Percentiles rank a stretch among this genome's conserved stretches.
Evolutionary conservation across 1,140 invertebrate genomes (phyloP).

Genomic region (Drosophila auraria): DNA sequence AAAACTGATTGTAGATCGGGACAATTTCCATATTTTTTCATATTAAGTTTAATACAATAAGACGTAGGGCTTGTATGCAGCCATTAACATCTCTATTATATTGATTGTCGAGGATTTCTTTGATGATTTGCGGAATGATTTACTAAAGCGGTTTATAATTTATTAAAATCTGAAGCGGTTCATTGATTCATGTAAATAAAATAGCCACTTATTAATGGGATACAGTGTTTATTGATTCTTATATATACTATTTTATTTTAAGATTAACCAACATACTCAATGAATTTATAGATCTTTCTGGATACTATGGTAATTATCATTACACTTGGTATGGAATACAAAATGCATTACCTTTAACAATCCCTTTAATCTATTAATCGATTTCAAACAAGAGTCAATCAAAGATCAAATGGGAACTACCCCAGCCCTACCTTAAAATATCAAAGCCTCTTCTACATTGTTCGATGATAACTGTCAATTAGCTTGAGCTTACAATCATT

Average conservation of each 20-base stretch:
- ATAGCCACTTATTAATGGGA: too few relatives aligned
- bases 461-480: constrained; percentile 15
- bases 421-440: constrained; percentile 8
- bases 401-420: constrained; percentile 13
- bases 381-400: neutral
- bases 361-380: neutral
- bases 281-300: neutral
- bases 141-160: neutral
- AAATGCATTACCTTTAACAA: constrained; percentile 5
- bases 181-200: too few relatives aligned
- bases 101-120: too few relatives aligned
- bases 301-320: neutral
- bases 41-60: constrained; percentile 1
- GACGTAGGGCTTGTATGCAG: neutral
- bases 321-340: neutral
- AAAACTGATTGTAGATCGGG: neutral
- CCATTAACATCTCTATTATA: neutral
- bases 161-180: neutral
- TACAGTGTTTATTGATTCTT: too few relatives aligned
- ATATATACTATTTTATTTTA: too few relatives aligned
- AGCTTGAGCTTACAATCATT: constrained; percentile 1
- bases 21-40: neutral
- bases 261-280: too few relatives aligned
- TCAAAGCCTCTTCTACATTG: constrained; percentile 3
- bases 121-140: too few relatives aligned